Evolutionary conservation across 92 coral and sea anemone genomes (phyloP).

Genomic region (Zoanthus sansibaricus): DNA sequence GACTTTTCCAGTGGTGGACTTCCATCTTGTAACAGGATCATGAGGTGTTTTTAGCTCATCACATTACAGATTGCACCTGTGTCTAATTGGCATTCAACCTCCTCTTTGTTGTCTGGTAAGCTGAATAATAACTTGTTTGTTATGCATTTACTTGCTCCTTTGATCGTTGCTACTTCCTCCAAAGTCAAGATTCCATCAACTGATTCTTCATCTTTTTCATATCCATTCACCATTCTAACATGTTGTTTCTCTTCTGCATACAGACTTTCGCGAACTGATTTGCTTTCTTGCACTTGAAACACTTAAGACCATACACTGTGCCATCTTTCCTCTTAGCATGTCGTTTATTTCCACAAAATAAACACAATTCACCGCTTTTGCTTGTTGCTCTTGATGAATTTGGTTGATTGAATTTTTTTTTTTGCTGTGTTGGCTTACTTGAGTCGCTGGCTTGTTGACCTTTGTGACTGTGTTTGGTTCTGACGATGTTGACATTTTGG

Average conservation of each 20-base stretch:
- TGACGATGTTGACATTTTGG: conserved; percentile 40
- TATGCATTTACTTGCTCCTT: conserved; percentile 24
- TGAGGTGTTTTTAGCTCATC: conserved; percentile 14
- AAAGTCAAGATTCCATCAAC: conserved; percentile 18
- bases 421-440: conserved; percentile 39
- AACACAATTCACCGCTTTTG: conserved; percentile 43
- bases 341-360: conserved; percentile 37
- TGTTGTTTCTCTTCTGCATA: conserved; percentile 36
- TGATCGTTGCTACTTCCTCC: conserved; percentile 21
- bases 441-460: conserved; percentile 46
- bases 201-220: conserved; percentile 16
- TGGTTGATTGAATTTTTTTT: conserved; percentile 32
- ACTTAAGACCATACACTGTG: conserved; percentile 66
- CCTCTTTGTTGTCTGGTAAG: conserved; percentile 9
- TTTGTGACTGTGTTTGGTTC: conserved; percentile 37
- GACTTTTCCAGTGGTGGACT: conserved; percentile 11
- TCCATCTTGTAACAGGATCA: conserved; percentile 21
- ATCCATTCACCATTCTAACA: conserved; percentile 13
- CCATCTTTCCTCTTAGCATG: conserved; percentile 58
- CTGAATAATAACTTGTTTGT: conserved; percentile 15
- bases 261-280: conserved; percentile 66
- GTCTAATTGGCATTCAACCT: conserved; percentile 1
- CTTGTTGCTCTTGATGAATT: conserved; percentile 22
- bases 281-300: conserved; percentile 63
- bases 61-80: background rate